Percentiles rank a stretch among this genome's conserved stretches.
phyloP scores from a whole-genome alignment of 2,113 vertebrate species.

The Gobiocypris rarus region DNA sequence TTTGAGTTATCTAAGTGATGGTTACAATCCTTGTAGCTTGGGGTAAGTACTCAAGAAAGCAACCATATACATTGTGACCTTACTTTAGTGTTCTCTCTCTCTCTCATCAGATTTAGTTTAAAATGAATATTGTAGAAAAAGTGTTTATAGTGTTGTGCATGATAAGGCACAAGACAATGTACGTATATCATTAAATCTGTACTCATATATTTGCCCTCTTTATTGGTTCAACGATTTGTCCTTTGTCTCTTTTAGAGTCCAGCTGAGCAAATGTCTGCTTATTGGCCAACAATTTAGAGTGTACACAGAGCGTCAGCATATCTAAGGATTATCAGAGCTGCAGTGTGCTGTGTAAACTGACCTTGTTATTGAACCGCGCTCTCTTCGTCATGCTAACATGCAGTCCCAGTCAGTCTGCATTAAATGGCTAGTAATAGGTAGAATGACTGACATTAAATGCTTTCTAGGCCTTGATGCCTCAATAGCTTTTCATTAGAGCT shows the following conservation, averaged over 20 bases:
- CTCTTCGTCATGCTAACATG: conserved; percentile 51
- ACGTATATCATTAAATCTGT: not conserved
- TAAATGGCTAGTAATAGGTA: conserved; percentile 63
- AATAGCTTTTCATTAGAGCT: conserved; percentile 62
- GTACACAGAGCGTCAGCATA: conserved; percentile 52
- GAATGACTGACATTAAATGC: conserved; percentile 67
- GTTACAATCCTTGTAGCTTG: not conserved
- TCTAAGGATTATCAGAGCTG: conserved; percentile 45
- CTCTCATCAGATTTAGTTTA: no score
- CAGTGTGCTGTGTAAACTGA: conserved; percentile 53
- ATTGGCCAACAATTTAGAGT: conserved; percentile 50
- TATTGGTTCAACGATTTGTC: conserved; percentile 43
- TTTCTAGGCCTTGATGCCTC: conserved; percentile 56
- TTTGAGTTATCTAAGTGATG: no score
- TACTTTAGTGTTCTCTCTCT: not conserved
- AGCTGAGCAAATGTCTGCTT: conserved; percentile 39
- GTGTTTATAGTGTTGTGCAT: not conserved
- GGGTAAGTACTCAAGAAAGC: not conserved
- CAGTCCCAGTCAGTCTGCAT: conserved; percentile 62
- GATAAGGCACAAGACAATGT: not conserved
- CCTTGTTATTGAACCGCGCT: conserved; percentile 56
- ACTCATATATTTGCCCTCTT: not conserved
- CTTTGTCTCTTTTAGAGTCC: conserved; percentile 29
- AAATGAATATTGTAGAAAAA: no score
- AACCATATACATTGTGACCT: not conserved